Conservation (phyloP, 2,888 invertebrate species). For the Caenorhabditis becei region DNA sequence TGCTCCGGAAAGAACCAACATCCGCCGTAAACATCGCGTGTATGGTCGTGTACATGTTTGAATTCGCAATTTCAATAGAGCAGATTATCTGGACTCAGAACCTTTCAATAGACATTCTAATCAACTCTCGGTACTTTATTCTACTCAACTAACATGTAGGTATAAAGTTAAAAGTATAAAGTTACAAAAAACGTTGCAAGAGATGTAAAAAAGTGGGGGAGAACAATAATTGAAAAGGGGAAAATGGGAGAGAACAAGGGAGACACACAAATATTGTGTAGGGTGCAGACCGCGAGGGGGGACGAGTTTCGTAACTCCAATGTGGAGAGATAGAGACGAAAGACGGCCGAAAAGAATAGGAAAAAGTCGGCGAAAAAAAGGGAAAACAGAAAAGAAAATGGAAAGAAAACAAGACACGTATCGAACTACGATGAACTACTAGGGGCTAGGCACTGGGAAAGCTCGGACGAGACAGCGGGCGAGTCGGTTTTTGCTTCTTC, state of each 20-base stretch:
- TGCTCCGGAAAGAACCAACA: constrained; percentile 56
- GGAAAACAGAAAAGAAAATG: constrained; percentile 15
- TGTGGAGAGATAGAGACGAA: background rate
- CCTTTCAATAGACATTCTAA: too few species aligned
- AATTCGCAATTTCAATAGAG: too few species aligned
- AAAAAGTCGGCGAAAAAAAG: background rate
- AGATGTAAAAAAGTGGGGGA: constrained; percentile 2
- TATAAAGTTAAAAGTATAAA: constrained; percentile 14
- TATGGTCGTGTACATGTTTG: background rate
- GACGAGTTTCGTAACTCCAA: constrained; percentile 3
- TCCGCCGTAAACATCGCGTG: constrained; percentile 52
- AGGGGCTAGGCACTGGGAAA: background rate
- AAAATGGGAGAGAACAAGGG: constrained; percentile 10
- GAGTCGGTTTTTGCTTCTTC: background rate
- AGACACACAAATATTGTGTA: constrained; percentile 9
- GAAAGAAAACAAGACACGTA: constrained; percentile 16
- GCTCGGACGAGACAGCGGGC: constrained; percentile 1
- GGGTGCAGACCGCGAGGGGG: background rate
- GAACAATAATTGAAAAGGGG: constrained; percentile 13
- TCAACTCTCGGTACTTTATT: background rate
- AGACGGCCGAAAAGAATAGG: background rate
- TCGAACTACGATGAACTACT: constrained; percentile 16
- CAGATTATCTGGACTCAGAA: too few species aligned
- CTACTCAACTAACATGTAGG: constrained; percentile 6
- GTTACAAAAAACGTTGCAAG: background rate